A percentile compares a stretch with the other conserved stretches of the same genome.
These are phyloP conservation scores for Philantomba maxwellii DNA, from an alignment of 2,113 vertebrate species.

Conservation along the genomic window DNA sequence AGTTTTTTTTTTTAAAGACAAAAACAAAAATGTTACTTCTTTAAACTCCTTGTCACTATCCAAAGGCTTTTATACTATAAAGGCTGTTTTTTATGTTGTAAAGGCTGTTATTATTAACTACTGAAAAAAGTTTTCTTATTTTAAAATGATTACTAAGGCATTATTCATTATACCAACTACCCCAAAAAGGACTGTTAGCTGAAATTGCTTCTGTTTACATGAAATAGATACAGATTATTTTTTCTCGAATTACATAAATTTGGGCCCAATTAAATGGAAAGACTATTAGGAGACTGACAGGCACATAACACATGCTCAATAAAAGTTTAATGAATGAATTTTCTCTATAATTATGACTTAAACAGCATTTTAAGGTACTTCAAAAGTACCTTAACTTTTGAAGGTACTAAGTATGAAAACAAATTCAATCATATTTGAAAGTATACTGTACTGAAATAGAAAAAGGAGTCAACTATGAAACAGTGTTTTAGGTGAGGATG, in stretches of 20 bases:
- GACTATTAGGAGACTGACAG: neutral
- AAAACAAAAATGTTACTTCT: neutral
- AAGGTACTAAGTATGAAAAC: neutral
- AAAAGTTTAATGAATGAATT: neutral
- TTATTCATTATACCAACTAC: neutral
- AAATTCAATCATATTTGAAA: neutral
- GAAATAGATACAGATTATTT: neutral
- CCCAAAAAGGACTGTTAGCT: neutral
- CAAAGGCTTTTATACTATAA: neutral
- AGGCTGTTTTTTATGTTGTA: neutral
- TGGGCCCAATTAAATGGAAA: neutral
- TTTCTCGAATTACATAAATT: neutral
- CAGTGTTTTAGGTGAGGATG: neutral
- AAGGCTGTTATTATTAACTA: neutral
- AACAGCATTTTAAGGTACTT: neutral
- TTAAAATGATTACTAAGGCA: neutral
- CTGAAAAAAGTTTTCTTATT: neutral
- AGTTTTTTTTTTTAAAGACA: neutral
- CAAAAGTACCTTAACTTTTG: neutral
- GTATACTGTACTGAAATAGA: neutral
- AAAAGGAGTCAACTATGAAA: slow-evolving; percentile 1
- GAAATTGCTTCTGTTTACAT: slow-evolving; percentile 21
- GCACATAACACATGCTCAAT: neutral
- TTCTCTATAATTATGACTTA: neutral
- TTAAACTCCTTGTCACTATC: neutral